phyloP scores from a whole-genome alignment of 2,888 invertebrate species.

The Automeris io region DNA sequence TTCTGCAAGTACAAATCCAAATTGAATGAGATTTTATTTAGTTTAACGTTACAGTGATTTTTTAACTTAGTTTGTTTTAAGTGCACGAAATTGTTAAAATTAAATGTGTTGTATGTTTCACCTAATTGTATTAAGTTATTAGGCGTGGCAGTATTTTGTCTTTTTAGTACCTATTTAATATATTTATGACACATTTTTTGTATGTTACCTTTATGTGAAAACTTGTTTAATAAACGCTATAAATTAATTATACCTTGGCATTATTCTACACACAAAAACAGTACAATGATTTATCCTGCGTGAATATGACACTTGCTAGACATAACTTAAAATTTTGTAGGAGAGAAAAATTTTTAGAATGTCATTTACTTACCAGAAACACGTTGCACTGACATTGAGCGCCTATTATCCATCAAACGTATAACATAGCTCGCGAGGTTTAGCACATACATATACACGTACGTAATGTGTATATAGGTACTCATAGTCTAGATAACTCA shows the following conservation, averaged over 20 bases:
- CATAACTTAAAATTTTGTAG: conserved; percentile 7
- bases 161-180: conserved; percentile 55
- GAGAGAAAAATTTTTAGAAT: too few species aligned
- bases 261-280: conserved; percentile 57
- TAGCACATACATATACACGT: too few species aligned
- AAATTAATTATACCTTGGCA: conserved; percentile 66
- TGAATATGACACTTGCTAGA: conserved; percentile 15
- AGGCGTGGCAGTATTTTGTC: conserved; percentile 69
- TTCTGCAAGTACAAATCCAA: conserved; percentile 76
- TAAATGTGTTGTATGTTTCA: conserved; percentile 74
- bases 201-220: conserved; percentile 74
- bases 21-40: conserved; percentile 71
- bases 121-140: conserved; percentile 71
- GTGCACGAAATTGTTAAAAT: conserved; percentile 74
- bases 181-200: conserved; percentile 63
- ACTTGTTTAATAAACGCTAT: conserved; percentile 73
- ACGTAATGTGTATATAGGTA: too few species aligned
- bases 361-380: conserved; percentile 29
- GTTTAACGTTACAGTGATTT: conserved; percentile 71
- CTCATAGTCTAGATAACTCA: too few species aligned
- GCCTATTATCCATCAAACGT: conserved; percentile 40
- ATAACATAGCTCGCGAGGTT: neutral
- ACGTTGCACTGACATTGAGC: conserved; percentile 41
- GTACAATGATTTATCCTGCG: conserved; percentile 17
- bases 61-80: conserved; percentile 70